Percentiles rank a stretch among this genome's conserved stretches.
Conservation (phyloP, 2,797 vertebrate species). For the Bovichtus diacanthus region DNA sequence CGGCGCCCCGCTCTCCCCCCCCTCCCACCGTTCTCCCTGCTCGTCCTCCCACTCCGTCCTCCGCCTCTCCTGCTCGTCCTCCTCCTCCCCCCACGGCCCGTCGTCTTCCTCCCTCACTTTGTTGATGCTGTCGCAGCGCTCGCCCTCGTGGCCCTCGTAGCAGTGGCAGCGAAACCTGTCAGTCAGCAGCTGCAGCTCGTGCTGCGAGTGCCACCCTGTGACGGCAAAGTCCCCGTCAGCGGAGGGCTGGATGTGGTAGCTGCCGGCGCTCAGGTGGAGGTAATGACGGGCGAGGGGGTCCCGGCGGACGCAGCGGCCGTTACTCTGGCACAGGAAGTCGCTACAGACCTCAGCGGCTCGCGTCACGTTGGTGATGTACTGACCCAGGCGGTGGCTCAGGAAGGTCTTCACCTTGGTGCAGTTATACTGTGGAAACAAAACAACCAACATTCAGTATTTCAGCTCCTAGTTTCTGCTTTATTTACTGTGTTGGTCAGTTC, state of each 20-base stretch:
- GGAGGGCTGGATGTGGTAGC: conserved; percentile 74
- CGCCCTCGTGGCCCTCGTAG: conserved; percentile 85
- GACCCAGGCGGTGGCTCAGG: conserved; percentile 79
- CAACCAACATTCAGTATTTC: too few relatives aligned
- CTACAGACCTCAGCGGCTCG: conserved; percentile 84
- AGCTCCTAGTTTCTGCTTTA: too few relatives aligned
- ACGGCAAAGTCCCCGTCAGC: conserved; percentile 77
- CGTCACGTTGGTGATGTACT: conserved; percentile 86
- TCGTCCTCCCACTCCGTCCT: conserved; percentile 72
- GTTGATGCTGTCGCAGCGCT: conserved; percentile 80
- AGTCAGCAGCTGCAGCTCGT: conserved; percentile 74
- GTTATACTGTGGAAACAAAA: conserved; percentile 78
- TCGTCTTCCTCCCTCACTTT: conserved; percentile 72
- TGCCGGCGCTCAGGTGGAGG: conserved; percentile 83
- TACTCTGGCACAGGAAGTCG: conserved; percentile 82
- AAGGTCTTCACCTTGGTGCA: conserved; percentile 84
- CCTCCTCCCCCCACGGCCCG: conserved; percentile 29
- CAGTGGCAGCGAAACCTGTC: conserved; percentile 87
- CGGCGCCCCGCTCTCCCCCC: conserved; percentile 23
- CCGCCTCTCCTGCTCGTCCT: conserved; percentile 56
- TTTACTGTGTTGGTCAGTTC: too few relatives aligned
- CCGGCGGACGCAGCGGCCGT: conserved; percentile 79
- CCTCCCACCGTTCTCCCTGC: conserved; percentile 38
- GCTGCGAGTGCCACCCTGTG: conserved; percentile 74
- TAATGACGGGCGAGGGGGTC: conserved; percentile 77